phyloP scores from a whole-genome alignment of 2,797 vertebrate species.

The Brachymystax lenok region DNA sequence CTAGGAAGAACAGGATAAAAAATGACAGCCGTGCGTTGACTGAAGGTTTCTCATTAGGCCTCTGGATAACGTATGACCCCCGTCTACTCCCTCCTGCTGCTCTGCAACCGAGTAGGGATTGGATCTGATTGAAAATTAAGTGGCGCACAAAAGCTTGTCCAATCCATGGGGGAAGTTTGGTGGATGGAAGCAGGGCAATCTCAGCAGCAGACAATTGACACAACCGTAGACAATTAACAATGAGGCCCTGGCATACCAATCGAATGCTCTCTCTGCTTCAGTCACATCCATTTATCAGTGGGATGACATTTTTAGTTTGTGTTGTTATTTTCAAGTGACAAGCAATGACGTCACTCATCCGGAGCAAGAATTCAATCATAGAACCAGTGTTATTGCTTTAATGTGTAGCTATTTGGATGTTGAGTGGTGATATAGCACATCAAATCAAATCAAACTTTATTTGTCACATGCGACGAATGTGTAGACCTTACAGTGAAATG shows the following conservation, averaged over 20 bases:
- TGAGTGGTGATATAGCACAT: too few relatives aligned
- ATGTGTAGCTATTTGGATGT: not conserved
- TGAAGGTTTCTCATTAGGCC: constrained; percentile 69
- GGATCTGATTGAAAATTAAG: constrained; percentile 73
- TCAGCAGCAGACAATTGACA: constrained; percentile 43
- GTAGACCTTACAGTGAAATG: too few relatives aligned
- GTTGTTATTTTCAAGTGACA: not conserved
- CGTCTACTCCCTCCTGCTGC: constrained; percentile 26
- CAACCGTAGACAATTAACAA: constrained; percentile 57
- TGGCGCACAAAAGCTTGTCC: constrained; percentile 64
- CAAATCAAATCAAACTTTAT: too few relatives aligned
- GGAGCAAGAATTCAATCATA: constrained; percentile 6
- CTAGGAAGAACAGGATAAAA: constrained; percentile 46
- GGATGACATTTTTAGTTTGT: constrained; percentile 42
- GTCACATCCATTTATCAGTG: constrained; percentile 53
- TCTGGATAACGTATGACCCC: constrained; percentile 53
- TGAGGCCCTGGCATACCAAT: constrained; percentile 48
- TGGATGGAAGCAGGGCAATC: constrained; percentile 43
- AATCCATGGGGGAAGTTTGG: constrained; percentile 50
- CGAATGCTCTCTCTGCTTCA: constrained; percentile 40
- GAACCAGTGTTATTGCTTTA: constrained; percentile 9
- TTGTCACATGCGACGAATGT: too few relatives aligned
- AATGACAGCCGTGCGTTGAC: constrained; percentile 61
- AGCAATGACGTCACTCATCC: not conserved
- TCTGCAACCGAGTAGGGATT: constrained; percentile 56